These are phyloP conservation scores for Crambe crambe DNA, from an alignment of 37 sponge, comb jelly and placozoan genomes.

Conservation along the genomic window DNA sequence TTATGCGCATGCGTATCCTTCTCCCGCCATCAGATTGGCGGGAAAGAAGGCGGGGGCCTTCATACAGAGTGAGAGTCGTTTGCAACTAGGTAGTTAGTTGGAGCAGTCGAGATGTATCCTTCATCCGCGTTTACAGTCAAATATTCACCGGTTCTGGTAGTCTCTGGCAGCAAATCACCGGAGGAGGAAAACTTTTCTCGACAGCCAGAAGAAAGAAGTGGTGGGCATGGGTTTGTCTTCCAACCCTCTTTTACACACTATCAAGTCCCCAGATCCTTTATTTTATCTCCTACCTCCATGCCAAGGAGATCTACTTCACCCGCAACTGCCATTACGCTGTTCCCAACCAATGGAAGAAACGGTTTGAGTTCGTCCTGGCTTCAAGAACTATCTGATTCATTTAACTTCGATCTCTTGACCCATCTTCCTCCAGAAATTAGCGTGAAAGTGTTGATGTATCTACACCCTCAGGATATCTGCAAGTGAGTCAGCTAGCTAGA, in stretches of 20 bases:
- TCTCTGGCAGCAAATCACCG: too few relatives aligned
- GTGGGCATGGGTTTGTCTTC: too few relatives aligned
- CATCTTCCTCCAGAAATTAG: slow-evolving; percentile 36
- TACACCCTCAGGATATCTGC: slow-evolving; percentile 40
- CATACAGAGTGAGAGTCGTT: background rate
- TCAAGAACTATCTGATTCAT: too few relatives aligned
- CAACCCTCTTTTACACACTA: slow-evolving; percentile 10
- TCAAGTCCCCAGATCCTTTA: background rate
- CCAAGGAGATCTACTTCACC: too few relatives aligned
- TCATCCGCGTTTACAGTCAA: too few relatives aligned
- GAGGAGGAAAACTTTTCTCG: too few relatives aligned
- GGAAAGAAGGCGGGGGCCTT: slow-evolving; percentile 26
- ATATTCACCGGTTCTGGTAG: too few relatives aligned
- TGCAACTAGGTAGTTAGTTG: too few relatives aligned
- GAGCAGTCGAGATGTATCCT: too few relatives aligned
- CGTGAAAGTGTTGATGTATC: slow-evolving; percentile 25
- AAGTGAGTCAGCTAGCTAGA: slow-evolving; percentile 50
- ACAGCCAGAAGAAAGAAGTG: too few relatives aligned
- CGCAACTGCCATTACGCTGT: background rate
- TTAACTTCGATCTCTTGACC: slow-evolving; percentile 23
- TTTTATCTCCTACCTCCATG: background rate
- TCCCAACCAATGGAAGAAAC: background rate
- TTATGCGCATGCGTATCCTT: slow-evolving; percentile 11
- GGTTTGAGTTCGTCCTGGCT: background rate
- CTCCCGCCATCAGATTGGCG: slow-evolving; percentile 11